These are phyloP conservation scores for Steinernema hermaphroditum DNA, from an alignment of 2,888 invertebrate genomes.

Conservation along the genomic window DNA sequence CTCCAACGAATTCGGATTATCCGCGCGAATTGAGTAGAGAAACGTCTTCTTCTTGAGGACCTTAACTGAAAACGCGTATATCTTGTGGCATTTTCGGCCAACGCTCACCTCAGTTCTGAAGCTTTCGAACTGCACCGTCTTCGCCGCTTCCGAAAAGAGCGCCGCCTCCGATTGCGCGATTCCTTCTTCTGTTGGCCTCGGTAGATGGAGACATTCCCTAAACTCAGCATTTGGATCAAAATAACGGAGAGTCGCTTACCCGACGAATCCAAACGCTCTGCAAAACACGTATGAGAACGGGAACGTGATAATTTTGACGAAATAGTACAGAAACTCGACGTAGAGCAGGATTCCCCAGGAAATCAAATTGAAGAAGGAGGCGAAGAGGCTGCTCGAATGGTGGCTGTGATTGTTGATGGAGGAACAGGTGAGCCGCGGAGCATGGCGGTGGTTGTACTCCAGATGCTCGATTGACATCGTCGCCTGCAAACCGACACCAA, in stretches of 20 bases:
- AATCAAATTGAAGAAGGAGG: background rate
- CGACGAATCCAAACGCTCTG: background rate
- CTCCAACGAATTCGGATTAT: background rate
- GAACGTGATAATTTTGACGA: background rate
- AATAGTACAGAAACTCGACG: constrained; percentile 10
- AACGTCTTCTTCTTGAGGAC: background rate
- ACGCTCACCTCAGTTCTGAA: constrained; percentile 9
- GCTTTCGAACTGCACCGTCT: background rate
- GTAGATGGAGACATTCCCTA: background rate
- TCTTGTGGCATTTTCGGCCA: background rate
- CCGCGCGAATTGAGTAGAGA: background rate
- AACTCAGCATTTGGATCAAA: background rate
- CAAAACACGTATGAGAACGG: background rate
- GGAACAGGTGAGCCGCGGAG: constrained; percentile 1
- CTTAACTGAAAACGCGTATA: background rate
- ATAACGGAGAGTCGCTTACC: background rate
- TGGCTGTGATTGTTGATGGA: background rate
- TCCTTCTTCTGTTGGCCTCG: background rate
- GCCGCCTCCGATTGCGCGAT: background rate
- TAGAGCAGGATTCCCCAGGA: constrained; percentile 4
- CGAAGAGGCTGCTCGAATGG: background rate
- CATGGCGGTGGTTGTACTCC: constrained; percentile 15
- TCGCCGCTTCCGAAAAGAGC: background rate
- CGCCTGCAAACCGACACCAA: constrained; percentile 16
- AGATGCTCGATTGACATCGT: background rate